Conservation (phyloP, 2,113 vertebrate genomes). For the Caretta caretta region DNA sequence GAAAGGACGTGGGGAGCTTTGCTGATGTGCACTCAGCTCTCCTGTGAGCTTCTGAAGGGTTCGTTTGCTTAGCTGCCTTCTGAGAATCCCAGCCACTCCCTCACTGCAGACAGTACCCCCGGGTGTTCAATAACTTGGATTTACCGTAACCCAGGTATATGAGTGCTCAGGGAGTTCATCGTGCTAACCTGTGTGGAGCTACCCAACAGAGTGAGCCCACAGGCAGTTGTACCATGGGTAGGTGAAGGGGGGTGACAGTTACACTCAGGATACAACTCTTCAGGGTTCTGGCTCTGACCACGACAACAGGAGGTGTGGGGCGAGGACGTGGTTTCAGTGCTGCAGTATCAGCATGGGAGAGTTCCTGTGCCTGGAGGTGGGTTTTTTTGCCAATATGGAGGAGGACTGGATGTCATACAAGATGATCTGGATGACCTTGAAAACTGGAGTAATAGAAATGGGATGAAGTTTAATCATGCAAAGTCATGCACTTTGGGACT, state of each 20-base stretch:
- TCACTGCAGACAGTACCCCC: neutral
- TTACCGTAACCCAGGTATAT: neutral
- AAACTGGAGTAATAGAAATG: too few species aligned
- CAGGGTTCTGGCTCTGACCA: too few species aligned
- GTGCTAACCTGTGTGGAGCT: neutral
- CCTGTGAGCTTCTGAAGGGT: too few species aligned
- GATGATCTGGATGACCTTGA: too few species aligned
- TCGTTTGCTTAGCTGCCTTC: neutral
- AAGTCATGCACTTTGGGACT: too few species aligned
- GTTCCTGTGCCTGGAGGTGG: too few species aligned
- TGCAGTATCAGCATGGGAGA: neutral
- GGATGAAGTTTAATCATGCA: too few species aligned
- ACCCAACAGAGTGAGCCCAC: neutral
- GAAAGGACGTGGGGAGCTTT: neutral
- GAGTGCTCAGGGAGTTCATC: neutral
- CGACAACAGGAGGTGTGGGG: too few species aligned
- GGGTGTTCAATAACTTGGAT: neutral
- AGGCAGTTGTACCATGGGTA: neutral
- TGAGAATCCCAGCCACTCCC: neutral
- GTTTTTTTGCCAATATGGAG: too few species aligned
- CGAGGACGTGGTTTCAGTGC: neutral
- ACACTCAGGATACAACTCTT: neutral
- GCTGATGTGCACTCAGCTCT: neutral
- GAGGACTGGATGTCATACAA: too few species aligned
- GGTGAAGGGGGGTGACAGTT: too few species aligned